phyloP scores from a whole-genome alignment of 2,113 vertebrate genomes.

The Salvelinus sp. region DNA sequence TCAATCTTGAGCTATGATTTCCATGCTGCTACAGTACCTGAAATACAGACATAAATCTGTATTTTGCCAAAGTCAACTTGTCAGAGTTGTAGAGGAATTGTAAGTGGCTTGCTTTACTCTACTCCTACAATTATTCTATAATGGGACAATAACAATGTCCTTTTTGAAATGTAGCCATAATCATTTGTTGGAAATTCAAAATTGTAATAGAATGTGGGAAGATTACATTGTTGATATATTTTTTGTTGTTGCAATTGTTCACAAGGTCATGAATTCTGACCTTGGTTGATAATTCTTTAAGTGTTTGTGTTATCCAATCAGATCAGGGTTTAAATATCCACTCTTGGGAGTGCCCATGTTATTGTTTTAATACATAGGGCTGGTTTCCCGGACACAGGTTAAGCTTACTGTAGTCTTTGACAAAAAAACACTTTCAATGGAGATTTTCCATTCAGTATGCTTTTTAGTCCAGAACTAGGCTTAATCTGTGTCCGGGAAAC shows the following conservation, averaged over 20 bases:
- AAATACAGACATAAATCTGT: conserved; percentile 23
- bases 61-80: conserved; percentile 24
- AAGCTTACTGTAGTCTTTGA: too few relatives aligned
- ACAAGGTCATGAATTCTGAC: background rate
- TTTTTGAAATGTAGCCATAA: background rate
- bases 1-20: conserved; percentile 1
- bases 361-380: background rate
- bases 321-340: background rate
- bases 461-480: too few relatives aligned
- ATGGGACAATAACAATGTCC: background rate
- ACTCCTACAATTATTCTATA: background rate
- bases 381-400: too few relatives aligned
- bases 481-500: too few relatives aligned
- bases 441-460: too few relatives aligned
- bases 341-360: background rate
- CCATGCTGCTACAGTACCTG: conserved; percentile 1
- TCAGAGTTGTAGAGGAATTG: conserved; percentile 20
- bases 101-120: conserved; percentile 11
- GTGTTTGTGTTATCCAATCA: background rate
- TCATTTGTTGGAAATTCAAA: background rate
- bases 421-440: too few relatives aligned
- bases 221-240: background rate
- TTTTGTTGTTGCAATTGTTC: background rate
- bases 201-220: background rate
- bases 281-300: background rate